Percentiles rank a stretch among this genome's conserved stretches.
Conservation (phyloP, 2,113 vertebrate genomes). For the Charadrius vociferus region DNA sequence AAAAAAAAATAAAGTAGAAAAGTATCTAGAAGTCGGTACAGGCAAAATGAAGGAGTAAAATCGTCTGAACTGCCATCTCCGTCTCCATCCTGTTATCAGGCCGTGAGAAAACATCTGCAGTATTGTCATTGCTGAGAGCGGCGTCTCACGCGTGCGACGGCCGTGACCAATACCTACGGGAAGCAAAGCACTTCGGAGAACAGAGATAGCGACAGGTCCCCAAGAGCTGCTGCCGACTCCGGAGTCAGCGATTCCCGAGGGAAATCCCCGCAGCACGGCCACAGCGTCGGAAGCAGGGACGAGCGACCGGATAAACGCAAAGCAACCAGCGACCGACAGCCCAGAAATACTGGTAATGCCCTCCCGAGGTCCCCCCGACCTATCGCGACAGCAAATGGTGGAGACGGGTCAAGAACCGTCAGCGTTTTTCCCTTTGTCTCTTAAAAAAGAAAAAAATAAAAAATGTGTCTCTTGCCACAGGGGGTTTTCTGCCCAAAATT, state of each 20-base stretch:
- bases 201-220: background rate
- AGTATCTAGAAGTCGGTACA: rapidly evolving
- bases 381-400: rapidly evolving
- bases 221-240: background rate
- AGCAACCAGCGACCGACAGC: background rate
- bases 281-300: background rate
- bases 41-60: background rate
- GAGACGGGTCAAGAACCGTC: too few species aligned
- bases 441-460: background rate
- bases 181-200: rapidly evolving
- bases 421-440: background rate
- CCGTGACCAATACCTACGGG: rapidly evolving
- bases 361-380: rapidly evolving
- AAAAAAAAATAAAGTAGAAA: too few species aligned
- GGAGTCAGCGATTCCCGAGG: background rate
- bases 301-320: background rate
- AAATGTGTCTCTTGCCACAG: background rate
- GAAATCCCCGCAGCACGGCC: background rate
- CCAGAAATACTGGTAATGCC: rapidly evolving
- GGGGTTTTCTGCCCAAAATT: background rate
- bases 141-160: rapidly evolving
- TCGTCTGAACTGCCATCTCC: background rate
- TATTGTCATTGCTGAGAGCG: rapidly evolving
- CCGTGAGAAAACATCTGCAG: background rate
- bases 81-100: background rate